Evolutionary conservation across 2,888 invertebrate species (phyloP).

Genomic region (Hirtodrosophila histrioides): DNA sequence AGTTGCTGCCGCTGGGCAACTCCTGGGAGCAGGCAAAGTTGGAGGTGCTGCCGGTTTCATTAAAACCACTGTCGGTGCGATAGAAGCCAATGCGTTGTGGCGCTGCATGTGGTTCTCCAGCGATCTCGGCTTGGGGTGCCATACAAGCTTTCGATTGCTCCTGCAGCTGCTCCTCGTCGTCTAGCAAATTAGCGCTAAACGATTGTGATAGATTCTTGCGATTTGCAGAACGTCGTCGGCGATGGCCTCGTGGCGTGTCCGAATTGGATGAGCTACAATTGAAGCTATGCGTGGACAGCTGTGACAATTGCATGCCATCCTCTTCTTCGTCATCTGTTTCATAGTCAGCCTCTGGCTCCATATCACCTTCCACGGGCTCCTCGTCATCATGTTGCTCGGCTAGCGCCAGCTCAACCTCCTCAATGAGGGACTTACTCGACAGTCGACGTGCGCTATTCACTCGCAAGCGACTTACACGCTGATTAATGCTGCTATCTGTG

Average conservation of each 20-base stretch:
- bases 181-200: conserved; percentile 74
- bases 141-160: conserved; percentile 1
- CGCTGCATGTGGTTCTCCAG: neutral
- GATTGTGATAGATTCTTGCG: conserved; percentile 84
- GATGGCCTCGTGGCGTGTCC: conserved; percentile 81
- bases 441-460: conserved; percentile 65
- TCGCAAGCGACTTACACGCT: conserved; percentile 71
- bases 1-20: conserved; percentile 36
- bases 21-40: conserved; percentile 62
- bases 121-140: neutral
- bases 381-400: conserved; percentile 40
- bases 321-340: conserved; percentile 56
- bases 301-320: conserved; percentile 81
- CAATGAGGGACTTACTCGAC: conserved; percentile 19
- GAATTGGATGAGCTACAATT: conserved; percentile 78
- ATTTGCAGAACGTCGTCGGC: conserved; percentile 80
- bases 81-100: conserved; percentile 56
- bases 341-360: conserved; percentile 8
- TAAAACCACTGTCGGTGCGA: conserved; percentile 83
- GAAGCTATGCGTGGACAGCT: conserved; percentile 71
- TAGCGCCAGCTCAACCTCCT: conserved; percentile 19
- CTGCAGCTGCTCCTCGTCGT: conserved; percentile 52
- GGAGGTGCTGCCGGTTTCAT: conserved; percentile 76
- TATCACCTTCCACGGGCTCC: neutral
- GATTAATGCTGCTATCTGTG: conserved; percentile 76